phyloP scores from a whole-genome alignment of 2,888 invertebrate species.

The Eupithecia abbreviata region DNA sequence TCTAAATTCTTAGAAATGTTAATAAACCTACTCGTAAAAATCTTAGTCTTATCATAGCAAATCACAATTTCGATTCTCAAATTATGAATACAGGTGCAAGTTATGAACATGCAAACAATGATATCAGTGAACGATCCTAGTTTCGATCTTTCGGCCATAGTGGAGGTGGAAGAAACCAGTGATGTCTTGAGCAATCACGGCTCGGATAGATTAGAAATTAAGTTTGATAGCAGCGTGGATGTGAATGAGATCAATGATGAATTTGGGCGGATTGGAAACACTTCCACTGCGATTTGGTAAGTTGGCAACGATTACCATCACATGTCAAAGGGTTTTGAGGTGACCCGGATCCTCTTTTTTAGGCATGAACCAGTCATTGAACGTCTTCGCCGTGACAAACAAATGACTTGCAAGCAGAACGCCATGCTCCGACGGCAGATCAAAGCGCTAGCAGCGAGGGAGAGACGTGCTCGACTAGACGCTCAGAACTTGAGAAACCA shows the following conservation, averaged over 20 bases:
- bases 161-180: constrained; percentile 75
- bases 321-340: neutral
- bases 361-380: constrained; percentile 80
- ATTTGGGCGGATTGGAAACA: constrained; percentile 61
- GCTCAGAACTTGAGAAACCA: constrained; percentile 79
- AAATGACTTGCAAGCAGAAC: constrained; percentile 73
- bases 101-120: constrained; percentile 78
- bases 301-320: constrained; percentile 5
- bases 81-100: constrained; percentile 64
- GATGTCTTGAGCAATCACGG: constrained; percentile 67
- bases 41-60: neutral
- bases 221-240: constrained; percentile 70
- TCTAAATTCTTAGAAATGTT: neutral
- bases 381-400: constrained; percentile 76
- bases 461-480: constrained; percentile 73
- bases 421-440: constrained; percentile 74
- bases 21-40: neutral
- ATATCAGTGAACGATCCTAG: constrained; percentile 76
- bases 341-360: neutral
- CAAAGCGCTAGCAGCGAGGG: constrained; percentile 74
- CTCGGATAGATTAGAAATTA: constrained; percentile 72
- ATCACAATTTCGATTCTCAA: neutral
- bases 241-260: constrained; percentile 69
- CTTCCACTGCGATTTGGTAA: constrained; percentile 74
- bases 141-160: constrained; percentile 78